Base-by-base conservation (phyloP, 1,140 invertebrate species). In the Chrysomallon squamiferum region DNA sequence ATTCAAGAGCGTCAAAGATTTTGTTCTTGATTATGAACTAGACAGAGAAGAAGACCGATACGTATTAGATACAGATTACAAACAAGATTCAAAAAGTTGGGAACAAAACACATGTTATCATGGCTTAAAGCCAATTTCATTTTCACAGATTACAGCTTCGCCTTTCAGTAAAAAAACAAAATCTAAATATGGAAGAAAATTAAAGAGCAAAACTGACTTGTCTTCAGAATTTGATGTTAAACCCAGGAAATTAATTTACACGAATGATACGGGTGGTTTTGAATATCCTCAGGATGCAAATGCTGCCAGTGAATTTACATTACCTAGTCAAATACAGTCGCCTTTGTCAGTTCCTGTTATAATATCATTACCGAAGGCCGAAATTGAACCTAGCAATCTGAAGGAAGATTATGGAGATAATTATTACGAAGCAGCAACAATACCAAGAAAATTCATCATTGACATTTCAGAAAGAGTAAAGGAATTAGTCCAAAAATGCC, bases 391-490 rank as follows among this genome's bases (percentile, higher is more conserved):
- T 9, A 15, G 25, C 11, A 15, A 22, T 45, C 67, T 69, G n/a
- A 32, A 50, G 27, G 57, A 69, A n/a, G 33, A 18, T 20, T 69
- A 64, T 52, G 43, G 57, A 38, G 22, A 63, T 22, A 49, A 29
- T 3, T 69, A 64, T 20, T 45, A 41, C 15, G 67, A 69, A 41
- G 54, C 60, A 1, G 35, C 30, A 22, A 66, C 62, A 18, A n/a
- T 32, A 2, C 68, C 68, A 5, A 56, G 68, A n/a, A 70, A 62
- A 41, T 70, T 70, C 52, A 29, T 62, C 5, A 60, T 70, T 47
- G 64, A 70, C 45, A 38, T 66, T 5, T 57, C 63, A 59, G 29
- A 61, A 27, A 45, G 62, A 6, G 52, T 62, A 15, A 59, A n/a
- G 50, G 30, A 62, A 13, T 25, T 50, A 18, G 11, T 59, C 22